phyloP scores from a whole-genome alignment of 2,113 vertebrate species.

The Zosterops hypoxanthus region DNA sequence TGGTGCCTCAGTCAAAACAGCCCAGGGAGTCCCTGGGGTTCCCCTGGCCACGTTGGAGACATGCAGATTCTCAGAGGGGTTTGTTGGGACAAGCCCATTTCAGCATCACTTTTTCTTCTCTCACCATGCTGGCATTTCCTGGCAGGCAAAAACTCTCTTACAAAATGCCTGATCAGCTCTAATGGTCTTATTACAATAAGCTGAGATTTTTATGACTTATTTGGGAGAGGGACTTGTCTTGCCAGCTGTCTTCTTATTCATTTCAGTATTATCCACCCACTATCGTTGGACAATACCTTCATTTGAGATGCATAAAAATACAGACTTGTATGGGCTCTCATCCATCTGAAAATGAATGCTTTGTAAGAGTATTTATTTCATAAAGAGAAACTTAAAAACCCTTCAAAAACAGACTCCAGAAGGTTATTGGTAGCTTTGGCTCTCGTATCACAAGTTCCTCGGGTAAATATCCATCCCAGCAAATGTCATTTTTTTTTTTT shows the following conservation, averaged over 20 bases:
- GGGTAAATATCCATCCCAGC: constrained; percentile 3
- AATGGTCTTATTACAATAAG: background rate
- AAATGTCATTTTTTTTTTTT: background rate
- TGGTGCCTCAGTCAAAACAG: background rate
- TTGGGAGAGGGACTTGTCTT: background rate
- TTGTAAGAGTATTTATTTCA: background rate
- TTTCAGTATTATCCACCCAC: background rate
- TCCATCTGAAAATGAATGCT: background rate
- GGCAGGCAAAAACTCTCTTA: background rate
- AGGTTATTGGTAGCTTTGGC: constrained; percentile 15
- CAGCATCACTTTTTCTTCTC: background rate
- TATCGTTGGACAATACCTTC: background rate
- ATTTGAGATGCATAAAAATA: constrained; percentile 20
- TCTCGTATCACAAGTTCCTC: background rate
- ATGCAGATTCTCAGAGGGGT: background rate
- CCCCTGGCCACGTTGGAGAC: background rate
- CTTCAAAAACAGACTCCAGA: background rate
- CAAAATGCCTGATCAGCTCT: constrained; percentile 16
- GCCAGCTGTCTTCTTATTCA: constrained; percentile 1
- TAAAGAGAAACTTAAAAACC: background rate
- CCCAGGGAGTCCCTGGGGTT: background rate
- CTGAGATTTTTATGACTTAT: background rate
- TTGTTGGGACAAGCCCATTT: background rate
- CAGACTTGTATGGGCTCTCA: background rate
- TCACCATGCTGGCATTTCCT: background rate